Evolutionary conservation across 2,797 vertebrate genomes (phyloP).

Genomic region (Thaleichthys pacificus): DNA sequence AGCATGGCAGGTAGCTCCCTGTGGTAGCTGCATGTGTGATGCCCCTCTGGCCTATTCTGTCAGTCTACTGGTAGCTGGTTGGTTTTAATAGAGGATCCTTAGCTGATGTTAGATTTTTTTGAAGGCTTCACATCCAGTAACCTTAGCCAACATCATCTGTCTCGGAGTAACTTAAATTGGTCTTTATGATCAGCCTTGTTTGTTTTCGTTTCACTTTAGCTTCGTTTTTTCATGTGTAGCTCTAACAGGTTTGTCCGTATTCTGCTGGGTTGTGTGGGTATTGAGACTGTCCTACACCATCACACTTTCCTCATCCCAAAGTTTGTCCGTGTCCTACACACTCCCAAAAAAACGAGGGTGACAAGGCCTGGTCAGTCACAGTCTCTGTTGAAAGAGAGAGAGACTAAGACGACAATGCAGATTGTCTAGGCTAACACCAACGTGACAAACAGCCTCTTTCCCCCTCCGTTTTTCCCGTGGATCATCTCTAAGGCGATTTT

Average conservation of each 20-base stretch:
- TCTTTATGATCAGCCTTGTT: neutral
- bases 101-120: conserved; percentile 68
- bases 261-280: too few relatives aligned
- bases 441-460: conserved; percentile 72
- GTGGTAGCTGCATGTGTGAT: conserved; percentile 27
- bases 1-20: conserved; percentile 67
- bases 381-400: conserved; percentile 27
- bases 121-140: conserved; percentile 40
- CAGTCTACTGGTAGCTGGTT: conserved; percentile 57
- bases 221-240: neutral
- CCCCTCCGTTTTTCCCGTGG: conserved; percentile 66
- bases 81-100: conserved; percentile 62
- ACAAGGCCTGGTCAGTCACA: conserved; percentile 44
- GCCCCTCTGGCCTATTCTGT: conserved; percentile 48
- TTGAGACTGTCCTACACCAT: neutral
- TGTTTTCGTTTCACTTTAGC: neutral
- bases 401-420: conserved; percentile 16
- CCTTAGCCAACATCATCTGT: too few relatives aligned
- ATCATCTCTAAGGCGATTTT: conserved; percentile 79
- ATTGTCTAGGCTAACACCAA: conserved; percentile 60
- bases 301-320: neutral
- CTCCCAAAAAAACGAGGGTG: neutral
- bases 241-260: neutral
- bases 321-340: neutral
- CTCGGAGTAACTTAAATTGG: neutral